Evolutionary conservation across 2,888 invertebrate genomes (phyloP).

Genomic region (Nomada fucata): DNA sequence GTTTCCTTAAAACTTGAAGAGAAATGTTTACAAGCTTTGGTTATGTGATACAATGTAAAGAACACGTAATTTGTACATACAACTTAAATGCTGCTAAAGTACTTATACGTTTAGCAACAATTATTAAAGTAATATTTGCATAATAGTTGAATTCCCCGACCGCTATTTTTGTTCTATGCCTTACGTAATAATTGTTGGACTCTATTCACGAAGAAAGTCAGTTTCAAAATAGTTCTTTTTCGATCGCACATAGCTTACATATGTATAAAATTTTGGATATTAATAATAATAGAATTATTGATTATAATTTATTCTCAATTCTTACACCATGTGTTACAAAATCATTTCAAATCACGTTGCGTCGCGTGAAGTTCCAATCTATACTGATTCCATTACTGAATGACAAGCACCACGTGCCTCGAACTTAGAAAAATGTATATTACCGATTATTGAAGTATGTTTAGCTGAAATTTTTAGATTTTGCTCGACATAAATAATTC

Average conservation of each 20-base stretch:
- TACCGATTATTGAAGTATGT: not conserved
- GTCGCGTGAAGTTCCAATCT: not conserved
- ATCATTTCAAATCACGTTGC: not conserved
- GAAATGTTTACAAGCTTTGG: not conserved
- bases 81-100: not conserved
- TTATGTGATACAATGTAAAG: conserved; percentile 23
- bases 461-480: not conserved
- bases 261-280: not conserved
- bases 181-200: conserved; percentile 47
- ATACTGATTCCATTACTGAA: not conserved
- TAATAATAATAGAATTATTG: not conserved
- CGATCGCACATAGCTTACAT: conserved; percentile 7
- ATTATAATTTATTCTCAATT: not conserved
- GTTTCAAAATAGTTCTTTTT: conserved; percentile 29
- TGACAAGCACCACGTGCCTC: not conserved
- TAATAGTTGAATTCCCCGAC: not conserved
- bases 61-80: not conserved
- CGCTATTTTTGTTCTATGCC: conserved; percentile 6
- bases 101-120: not conserved
- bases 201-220: conserved; percentile 11
- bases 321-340: not conserved
- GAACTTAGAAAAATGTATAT: not conserved
- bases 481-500: not conserved
- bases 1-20: conserved; percentile 33
- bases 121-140: not conserved